Base-by-base conservation (phyloP, 2,113 vertebrate species). In the Zosterops pallidus region DNA sequence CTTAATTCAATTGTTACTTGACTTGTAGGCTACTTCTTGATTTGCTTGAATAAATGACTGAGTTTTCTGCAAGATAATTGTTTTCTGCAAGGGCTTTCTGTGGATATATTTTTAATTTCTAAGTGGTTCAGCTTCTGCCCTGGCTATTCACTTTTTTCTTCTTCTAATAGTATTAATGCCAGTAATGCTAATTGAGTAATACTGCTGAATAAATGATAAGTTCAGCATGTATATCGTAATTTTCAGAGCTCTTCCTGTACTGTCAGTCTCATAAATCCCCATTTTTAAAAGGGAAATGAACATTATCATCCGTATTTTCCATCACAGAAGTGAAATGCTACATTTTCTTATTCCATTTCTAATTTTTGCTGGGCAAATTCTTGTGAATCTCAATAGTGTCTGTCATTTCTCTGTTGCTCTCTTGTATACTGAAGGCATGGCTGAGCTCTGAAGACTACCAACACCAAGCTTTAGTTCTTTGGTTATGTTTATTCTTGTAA, bases 1-100 rank as follows among this genome's bases (percentile, higher is more conserved):
- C 93, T 87, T 86, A 93, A 94, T 93, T 92, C 93, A 92, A 81
- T 92, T 93, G 90, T 95, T 93, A 78, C 86, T 92, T 93, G 71
- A 92, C 71, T 92, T 88, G 60, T 60, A 67, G 76, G 52, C 71
- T 93, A 64, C 50, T 86, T 88, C 93, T 90, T 92, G 56, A 89
- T 91, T 84, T 84, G 50, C 47, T 76, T 3, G 2, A 92, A 92
- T 80, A 72, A 95, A 92, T 78, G 56, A 9, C 46, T 33, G 60
- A 69, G 25, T 86, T 91, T 39, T 49, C 71, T 64, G n/a, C 1
- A 7, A 46, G 13, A 31, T 60, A 92, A 92, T 91, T 91, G 64
- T 81, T 76, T 91, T 89, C 76, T 93, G 33, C 41, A 72, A 89
- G 53, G 59, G 28, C 22, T 83, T 94, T 93, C 74, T 75, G 68